These are phyloP conservation scores for Caenorhabditis sulstoni DNA, from an alignment of 2,888 invertebrate species.

Conservation along the genomic window DNA sequence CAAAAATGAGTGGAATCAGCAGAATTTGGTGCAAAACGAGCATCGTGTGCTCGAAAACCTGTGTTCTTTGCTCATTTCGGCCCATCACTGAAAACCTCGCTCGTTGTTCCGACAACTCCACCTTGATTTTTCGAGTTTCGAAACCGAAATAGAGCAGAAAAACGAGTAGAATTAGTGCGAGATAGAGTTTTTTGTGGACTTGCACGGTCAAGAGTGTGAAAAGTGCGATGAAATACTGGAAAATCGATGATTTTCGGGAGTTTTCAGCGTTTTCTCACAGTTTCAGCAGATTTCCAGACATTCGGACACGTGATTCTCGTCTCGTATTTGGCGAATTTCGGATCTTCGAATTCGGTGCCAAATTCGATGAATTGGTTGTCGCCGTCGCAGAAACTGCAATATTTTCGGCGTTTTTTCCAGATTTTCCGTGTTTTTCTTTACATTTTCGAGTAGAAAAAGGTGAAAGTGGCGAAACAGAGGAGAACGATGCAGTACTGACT, in stretches of 20 bases:
- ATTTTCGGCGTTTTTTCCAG: background rate
- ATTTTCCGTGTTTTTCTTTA: background rate
- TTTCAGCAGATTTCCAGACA: too few relatives aligned
- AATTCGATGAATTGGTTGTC: background rate
- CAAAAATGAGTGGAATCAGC: too few relatives aligned
- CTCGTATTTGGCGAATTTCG: background rate
- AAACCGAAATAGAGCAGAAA: constrained; percentile 2
- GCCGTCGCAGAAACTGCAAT: constrained; percentile 3
- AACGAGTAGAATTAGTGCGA: background rate
- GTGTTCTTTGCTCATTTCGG: too few relatives aligned
- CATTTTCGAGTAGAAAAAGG: too few relatives aligned
- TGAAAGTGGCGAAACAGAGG: too few relatives aligned
- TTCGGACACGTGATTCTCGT: background rate
- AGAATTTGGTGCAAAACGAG: too few relatives aligned
- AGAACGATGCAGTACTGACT: too few relatives aligned
- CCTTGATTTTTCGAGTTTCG: background rate
- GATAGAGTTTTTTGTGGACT: background rate
- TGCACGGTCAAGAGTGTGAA: too few relatives aligned
- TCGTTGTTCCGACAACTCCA: background rate
- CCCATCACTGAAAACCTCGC: too few relatives aligned
- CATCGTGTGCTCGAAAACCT: too few relatives aligned
- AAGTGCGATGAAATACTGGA: background rate
- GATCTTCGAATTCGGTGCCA: background rate
- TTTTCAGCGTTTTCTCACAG: too few relatives aligned
- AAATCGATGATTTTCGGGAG: too few relatives aligned